Evolutionary conservation across 2,797 vertebrate species (phyloP), one percentile per base, ranked within the genome.

Genomic region (Micromesistius poutassou): DNA sequence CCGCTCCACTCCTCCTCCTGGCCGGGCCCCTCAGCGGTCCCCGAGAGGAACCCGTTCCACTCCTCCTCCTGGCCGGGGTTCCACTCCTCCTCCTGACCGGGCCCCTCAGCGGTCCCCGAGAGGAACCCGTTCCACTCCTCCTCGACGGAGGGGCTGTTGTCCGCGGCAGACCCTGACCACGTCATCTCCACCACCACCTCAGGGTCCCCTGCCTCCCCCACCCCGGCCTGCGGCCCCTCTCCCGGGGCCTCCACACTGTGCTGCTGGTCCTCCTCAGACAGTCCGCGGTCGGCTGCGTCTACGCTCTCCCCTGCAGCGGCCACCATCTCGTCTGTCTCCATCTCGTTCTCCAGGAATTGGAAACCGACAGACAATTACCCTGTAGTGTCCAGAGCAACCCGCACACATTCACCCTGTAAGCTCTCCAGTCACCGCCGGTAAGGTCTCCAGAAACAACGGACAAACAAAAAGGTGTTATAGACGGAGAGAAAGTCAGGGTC

Each of bases 41-140:
- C 87, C 30, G 62, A 78, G 75, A 89, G 71, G 42, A 92, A 85
- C 2, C 83, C 76, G 0, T 88, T 90, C 91, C 90, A 93, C 5
- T 86, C 86, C 76, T 85, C 82, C 73, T 78, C 31, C n/a, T n/a
- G n/a, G n/a, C n/a, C n/a, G n/a, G n/a, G n/a, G n/a, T n/a, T n/a
- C n/a, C n/a, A n/a, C n/a, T n/a, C n/a, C 66, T 38, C 76, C 30
- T 33, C n/a, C 33, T 30, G 0, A 50, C 13, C 19, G 46, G 46
- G 55, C 19, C 55, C 55, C 55, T 62, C 22, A 8, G 22, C 55
- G 22, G 22, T 82, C 62, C 78, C 87, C 30, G 62, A 78, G 75
- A 89, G 71, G 42, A 92, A 85, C 2, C 83, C 76, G 0, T 88
- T 90, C 91, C 90, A 93, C 5, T 86, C 86, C 77, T 86, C 82